Evolutionary conservation across 2,888 invertebrate genomes (phyloP).

Genomic region (Protonemura montana): DNA sequence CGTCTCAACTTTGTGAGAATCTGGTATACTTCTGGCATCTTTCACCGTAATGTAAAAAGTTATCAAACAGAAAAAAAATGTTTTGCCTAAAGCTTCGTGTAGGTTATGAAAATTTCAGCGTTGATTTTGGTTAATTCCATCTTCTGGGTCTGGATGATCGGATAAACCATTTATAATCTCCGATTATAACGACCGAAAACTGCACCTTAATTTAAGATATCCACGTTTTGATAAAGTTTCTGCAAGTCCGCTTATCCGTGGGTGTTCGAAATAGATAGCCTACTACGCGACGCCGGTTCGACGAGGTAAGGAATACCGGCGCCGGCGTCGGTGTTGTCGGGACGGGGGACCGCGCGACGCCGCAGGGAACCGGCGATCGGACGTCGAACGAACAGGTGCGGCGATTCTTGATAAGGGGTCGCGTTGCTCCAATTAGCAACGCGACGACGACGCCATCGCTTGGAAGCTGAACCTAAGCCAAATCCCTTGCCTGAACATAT

Average conservation of each 20-base stretch:
- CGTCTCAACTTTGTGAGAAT: background rate
- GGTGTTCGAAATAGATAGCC: background rate
- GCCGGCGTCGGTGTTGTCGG: slow-evolving; percentile 1
- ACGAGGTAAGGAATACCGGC: background rate
- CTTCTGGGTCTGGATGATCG: background rate
- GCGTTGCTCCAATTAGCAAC: slow-evolving; percentile 14
- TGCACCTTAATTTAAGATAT: background rate
- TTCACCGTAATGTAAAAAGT: background rate
- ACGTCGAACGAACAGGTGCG: slow-evolving; percentile 27
- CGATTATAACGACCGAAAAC: background rate
- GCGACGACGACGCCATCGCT: background rate
- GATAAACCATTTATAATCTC: background rate
- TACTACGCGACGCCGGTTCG: background rate
- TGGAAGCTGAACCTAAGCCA: background rate
- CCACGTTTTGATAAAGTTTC: background rate
- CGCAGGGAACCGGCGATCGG: background rate
- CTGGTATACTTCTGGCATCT: background rate
- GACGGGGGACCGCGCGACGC: background rate
- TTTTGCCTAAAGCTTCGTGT: no score
- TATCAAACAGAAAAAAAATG: background rate
- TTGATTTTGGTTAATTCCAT: background rate
- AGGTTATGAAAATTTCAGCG: background rate
- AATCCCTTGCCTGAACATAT: background rate
- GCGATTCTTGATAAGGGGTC: slow-evolving; percentile 18
- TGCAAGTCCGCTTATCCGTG: background rate